phyloP scores from a whole-genome alignment of 1,140 invertebrate genomes.

The Manduca sexta region DNA sequence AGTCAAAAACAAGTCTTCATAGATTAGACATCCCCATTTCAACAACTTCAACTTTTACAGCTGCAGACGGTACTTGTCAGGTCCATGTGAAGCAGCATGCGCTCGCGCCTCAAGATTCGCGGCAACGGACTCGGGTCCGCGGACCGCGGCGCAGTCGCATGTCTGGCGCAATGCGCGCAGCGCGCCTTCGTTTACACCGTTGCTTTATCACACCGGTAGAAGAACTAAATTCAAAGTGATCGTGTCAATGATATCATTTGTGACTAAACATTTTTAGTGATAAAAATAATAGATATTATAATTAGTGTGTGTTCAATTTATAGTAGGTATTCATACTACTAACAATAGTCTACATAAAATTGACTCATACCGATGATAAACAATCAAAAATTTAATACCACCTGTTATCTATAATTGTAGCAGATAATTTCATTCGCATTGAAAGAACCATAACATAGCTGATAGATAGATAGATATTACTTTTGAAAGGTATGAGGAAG shows the following conservation, averaged over 20 bases:
- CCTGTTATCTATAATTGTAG: too few relatives aligned
- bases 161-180: slow-evolving; percentile 48
- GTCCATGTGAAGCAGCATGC: background rate
- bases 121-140: background rate
- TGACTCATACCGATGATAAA: too few relatives aligned
- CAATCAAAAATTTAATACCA: too few relatives aligned
- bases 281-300: background rate
- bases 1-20: too few relatives aligned
- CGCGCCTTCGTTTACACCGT: slow-evolving; percentile 8
- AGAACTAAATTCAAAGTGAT: background rate
- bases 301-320: too few relatives aligned
- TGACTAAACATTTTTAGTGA: background rate
- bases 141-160: slow-evolving; percentile 31
- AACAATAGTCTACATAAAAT: too few relatives aligned
- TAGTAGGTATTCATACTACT: too few relatives aligned
- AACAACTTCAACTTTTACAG: background rate
- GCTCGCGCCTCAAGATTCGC: slow-evolving; percentile 1
- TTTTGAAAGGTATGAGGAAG: too few relatives aligned
- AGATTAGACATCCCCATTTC: too few relatives aligned
- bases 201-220: background rate
- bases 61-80: slow-evolving; percentile 1
- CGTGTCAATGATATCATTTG: background rate
- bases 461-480: too few relatives aligned
- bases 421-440: too few relatives aligned
- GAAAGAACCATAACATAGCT: too few relatives aligned